Evolutionary conservation across 2,797 vertebrate species (phyloP).

Genomic region (Heterohyrax brucei): DNA sequence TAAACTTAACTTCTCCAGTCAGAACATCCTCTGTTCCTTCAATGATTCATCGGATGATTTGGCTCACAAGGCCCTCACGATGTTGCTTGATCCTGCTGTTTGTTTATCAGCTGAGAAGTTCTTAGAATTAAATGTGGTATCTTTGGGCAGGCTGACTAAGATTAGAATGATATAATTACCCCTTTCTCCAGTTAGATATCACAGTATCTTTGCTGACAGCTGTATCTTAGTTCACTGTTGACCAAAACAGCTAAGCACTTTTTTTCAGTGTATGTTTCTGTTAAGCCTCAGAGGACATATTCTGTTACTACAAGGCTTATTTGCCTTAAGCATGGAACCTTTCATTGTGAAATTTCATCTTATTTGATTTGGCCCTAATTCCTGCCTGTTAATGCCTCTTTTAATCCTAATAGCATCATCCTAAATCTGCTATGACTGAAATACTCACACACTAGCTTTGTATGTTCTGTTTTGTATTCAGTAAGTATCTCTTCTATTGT

Average conservation of each 20-base stretch:
- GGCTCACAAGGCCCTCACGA: background rate
- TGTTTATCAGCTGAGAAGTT: constrained; percentile 34
- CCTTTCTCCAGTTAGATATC: background rate
- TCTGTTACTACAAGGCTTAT: constrained; percentile 30
- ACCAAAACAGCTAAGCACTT: background rate
- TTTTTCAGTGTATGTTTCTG: background rate
- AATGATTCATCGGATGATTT: background rate
- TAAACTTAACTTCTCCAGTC: constrained; percentile 9
- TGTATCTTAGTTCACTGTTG: background rate
- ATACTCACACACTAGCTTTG: background rate
- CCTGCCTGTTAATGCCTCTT: constrained; percentile 18
- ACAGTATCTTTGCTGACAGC: background rate
- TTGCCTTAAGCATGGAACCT: background rate
- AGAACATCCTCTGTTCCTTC: background rate
- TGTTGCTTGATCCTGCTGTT: background rate
- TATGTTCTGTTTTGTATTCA: constrained; percentile 30
- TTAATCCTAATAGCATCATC: constrained; percentile 12
- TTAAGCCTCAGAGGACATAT: background rate
- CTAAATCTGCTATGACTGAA: constrained; percentile 56
- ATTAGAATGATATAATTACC: constrained; percentile 42
- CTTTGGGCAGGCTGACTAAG: background rate
- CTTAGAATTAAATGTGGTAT: background rate
- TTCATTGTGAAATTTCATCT: constrained; percentile 27
- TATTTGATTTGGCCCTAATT: constrained; percentile 6
- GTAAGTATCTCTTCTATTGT: background rate